Evolutionary conservation across 2,888 invertebrate genomes (phyloP), one percentile per base, ranked within the genome.

Genomic region (Archaeoteleia sp.): DNA sequence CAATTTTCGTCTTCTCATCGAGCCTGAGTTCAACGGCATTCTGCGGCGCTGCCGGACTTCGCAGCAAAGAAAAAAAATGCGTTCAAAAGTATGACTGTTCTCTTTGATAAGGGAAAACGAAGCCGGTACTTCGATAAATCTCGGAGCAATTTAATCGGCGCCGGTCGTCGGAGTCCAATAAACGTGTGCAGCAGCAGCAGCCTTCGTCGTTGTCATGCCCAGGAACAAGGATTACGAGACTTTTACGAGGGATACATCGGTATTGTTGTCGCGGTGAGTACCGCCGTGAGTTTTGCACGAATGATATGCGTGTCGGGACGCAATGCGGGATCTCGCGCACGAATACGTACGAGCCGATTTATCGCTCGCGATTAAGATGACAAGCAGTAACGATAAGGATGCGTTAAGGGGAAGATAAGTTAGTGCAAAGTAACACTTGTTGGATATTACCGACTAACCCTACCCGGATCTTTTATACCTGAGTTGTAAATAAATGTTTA

Each of bases 41-140:
- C 9, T 6, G 35, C 17, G 8, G 35, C 35, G 35, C 37, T 32
- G 35, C 34, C 63, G 63, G 55, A 63, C 55, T 63, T 63, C 54
- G 49, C 1, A 2, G 27, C 34, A 35, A 46, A 70, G 63, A 73
- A 74, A 72, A 78, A 74, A 70, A 54, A 30, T 51, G 17, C 63
- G 49, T n/a, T n/a, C n/a, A 74, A 54, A 74, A 76, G 75, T 77
- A 78, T 77, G 78, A 80, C 76, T 67, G 13, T n/a, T 20, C 2
- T 20, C 15, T 60, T 43, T 75, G 81, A 81, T 82, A 81, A 58
- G 54, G 45, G 70, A n/a, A 67, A 76, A 80, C 78, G 77, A 77
- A 80, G 80, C 77, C 79, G 63, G 66, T 62, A 42, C 39, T 35
- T 58, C 68, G 80, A 81, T 81, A 80, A 79, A 72, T 65, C 57